Evolutionary conservation across 2,797 vertebrate genomes (phyloP), one percentile per base, ranked within the genome.

Genomic region (Lacerta bilineata): DNA sequence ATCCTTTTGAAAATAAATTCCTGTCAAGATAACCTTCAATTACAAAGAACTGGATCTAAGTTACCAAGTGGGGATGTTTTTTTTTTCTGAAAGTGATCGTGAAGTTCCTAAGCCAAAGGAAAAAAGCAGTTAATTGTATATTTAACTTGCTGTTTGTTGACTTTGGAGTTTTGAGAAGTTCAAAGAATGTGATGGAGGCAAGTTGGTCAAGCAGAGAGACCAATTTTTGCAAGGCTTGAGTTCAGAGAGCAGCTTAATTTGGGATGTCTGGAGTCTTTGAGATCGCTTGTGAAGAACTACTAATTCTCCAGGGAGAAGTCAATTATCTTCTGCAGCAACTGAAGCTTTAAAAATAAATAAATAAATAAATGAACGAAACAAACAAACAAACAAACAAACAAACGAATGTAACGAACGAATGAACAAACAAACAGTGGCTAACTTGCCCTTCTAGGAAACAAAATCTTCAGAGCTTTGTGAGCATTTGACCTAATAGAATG

Each of bases 241-340:
- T 87, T 90, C 3, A 79, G 80, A 83, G 80, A 90, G 64, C 88
- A 85, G 50, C 68, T 80, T 87, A 75, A 11, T 55, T 41, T 89
- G 77, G 90, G 72, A 78, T 87, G 81, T 91, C 41, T 41, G 66
- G 86, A 81, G 74, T 33, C 86, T 18, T 8, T 91, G 87, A 78
- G 72, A 85, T 91, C 79, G 84, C 66, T 55, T 92, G 0, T 89
- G 91, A 89, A 88, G 93, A 76, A 43, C 69, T 91, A 85, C 94
- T 93, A 86, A 2, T 85, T 94, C 84, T 86, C 91, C 80, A 81
- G 88, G 61, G 86, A 79, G 91, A 95, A 88, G 88, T 93, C 71
- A 82, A 17, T 71, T 93, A 71, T 85, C 23, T 83, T 87, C 2
- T 92, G 27, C 85, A 80, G 91, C 92, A 90, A 91, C 59, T 72